Base-by-base conservation (phyloP, 2,797 vertebrate genomes). In the Melanogrammus aeglefinus region DNA sequence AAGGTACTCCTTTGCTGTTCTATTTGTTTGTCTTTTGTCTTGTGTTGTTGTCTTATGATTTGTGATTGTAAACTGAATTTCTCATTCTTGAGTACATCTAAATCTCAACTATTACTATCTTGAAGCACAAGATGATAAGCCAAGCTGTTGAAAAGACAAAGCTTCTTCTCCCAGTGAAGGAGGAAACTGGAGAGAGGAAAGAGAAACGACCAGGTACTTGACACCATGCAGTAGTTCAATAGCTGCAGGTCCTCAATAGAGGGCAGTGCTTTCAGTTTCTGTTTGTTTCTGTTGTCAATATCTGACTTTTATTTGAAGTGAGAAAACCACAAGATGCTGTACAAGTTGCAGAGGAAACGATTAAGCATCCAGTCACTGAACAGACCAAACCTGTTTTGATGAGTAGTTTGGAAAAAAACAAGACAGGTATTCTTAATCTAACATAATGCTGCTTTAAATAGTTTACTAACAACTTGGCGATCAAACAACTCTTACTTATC, bases 1-100 rank as follows among this genome's bases (percentile, higher is more conserved):
- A 84, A 94, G 92, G 92, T 93, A 92, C n/a, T 36, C 2, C 24
- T 33, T 73, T 76, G 21, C 76, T 44, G 79, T 76, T 73, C 57
- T 1, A 57, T 18, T 21, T 44, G 14, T 44, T 44, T n/a, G 79
- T 18, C 78, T 41, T 10, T 12, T 21, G 8, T 83, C 0, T 84
- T 0, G 85, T 18, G 84, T 33, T 83, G 0, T 84, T 0, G 85
- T 18, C 84, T 33, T 85, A 3, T 74, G 1, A 79, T 13, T 86
- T 21, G 27, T 73, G 1, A 6, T 80, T 77, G 71, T 70, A 35
- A 2, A 79, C 75, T 77, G 78, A 87, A 86, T 90, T 89, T 44
- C 4, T 81, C 6, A 35, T 73, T 85, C 82, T 90, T 89, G 2
- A 51, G 27, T 18, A 77, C 51, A 82, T 63, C 6, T 72, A 0